Percentiles rank a stretch among this genome's conserved stretches.
Conservation (phyloP, 2,888 invertebrate genomes). For the Ecliptopera silaceata region DNA sequence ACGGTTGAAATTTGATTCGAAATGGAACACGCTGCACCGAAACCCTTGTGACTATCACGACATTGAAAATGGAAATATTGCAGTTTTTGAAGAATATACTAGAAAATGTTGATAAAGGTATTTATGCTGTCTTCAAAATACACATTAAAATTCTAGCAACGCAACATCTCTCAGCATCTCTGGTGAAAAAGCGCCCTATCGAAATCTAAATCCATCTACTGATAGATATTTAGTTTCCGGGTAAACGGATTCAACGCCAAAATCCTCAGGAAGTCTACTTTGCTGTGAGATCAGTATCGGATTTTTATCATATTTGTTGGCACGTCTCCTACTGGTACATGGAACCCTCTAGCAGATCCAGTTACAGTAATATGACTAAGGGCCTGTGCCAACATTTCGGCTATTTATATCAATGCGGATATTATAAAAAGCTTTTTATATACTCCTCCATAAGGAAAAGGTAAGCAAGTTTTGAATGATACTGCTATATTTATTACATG, state of each 20-base stretch:
- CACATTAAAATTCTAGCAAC: no score
- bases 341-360: conserved; percentile 3
- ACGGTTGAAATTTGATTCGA: no score
- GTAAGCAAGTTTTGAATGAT: neutral
- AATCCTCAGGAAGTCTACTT: conserved; percentile 2
- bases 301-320: conserved; percentile 19
- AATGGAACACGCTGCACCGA: no score
- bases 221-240: conserved; percentile 11
- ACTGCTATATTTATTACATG: no score
- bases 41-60: no score
- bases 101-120: no score
- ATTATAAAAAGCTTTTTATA: neutral
- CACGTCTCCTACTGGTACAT: conserved; percentile 6
- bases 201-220: conserved; percentile 9
- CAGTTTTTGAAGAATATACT: no score
- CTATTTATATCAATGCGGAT: conserved; percentile 5
- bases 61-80: no score
- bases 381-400: conserved; percentile 14
- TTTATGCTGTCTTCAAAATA: no score
- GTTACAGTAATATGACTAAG: conserved; percentile 15
- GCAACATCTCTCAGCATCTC: no score
- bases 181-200: no score
- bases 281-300: conserved; percentile 9
- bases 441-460: neutral
- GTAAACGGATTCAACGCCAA: conserved; percentile 8